phyloP scores from a whole-genome alignment of 2,113 vertebrate genomes.

The Grus americana region DNA sequence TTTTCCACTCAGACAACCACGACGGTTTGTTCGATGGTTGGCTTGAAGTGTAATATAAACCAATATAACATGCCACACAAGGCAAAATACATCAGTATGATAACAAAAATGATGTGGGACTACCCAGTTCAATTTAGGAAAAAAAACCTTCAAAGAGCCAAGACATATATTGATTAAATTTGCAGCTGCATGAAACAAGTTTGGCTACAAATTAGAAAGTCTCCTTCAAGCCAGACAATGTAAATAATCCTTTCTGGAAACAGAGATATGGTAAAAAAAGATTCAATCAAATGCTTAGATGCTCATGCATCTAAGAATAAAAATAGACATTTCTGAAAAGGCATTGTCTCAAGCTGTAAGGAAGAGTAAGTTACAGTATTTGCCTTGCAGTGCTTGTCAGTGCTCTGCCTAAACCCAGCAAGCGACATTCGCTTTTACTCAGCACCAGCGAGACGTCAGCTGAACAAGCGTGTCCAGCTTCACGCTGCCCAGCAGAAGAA shows the following conservation, averaged over 20 bases:
- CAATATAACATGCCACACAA: not conserved
- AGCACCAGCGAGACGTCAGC: not conserved
- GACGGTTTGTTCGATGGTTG: not conserved
- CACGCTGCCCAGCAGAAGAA: not conserved
- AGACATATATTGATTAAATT: not conserved
- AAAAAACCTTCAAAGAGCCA: not conserved
- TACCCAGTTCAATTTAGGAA: not conserved
- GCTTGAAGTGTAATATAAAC: not conserved
- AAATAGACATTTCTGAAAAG: not conserved
- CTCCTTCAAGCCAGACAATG: not conserved
- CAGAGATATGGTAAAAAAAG: not conserved
- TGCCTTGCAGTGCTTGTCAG: not conserved
- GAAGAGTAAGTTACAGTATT: not conserved
- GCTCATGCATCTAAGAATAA: not conserved
- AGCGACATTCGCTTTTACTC: not conserved
- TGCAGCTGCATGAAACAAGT: not conserved
- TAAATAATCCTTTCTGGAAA: not conserved
- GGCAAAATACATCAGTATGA: not conserved
- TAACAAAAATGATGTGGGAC: not conserved
- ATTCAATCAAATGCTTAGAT: not conserved
- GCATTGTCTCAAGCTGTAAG: not conserved
- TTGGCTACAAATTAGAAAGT: not conserved
- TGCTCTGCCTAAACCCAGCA: not conserved
- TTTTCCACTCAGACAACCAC: not conserved
- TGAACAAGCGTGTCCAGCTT: rapidly evolving